Evolutionary conservation across 1,140 invertebrate species (phyloP).

Genomic region (Chlorops oryzae): DNA sequence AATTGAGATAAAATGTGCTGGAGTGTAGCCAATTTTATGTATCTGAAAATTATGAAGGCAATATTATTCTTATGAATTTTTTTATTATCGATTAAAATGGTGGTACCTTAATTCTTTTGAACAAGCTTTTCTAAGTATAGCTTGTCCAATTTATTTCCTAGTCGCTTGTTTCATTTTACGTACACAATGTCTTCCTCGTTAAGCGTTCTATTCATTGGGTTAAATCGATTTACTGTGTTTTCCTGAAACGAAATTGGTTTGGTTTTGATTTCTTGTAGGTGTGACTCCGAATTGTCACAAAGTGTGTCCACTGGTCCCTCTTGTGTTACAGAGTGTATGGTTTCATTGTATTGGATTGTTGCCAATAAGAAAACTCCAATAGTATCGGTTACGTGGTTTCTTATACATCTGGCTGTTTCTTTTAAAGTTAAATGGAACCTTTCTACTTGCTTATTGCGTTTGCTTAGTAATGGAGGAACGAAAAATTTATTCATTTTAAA

Average conservation of each 20-base stretch:
- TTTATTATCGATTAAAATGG: conserved; percentile 1
- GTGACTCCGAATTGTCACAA: background rate
- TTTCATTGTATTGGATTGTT: background rate
- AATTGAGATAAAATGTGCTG: too few relatives aligned
- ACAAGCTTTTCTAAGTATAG: background rate
- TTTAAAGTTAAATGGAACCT: background rate
- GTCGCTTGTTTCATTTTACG: background rate
- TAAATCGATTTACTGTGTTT: background rate
- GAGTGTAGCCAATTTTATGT: too few relatives aligned
- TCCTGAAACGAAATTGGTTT: background rate
- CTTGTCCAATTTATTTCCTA: background rate
- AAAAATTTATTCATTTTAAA: background rate
- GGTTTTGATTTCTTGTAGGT: background rate
- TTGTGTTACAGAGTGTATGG: background rate
- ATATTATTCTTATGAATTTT: conserved; percentile 10
- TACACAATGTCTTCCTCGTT: background rate
- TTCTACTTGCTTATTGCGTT: conserved; percentile 6
- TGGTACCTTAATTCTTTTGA: background rate
- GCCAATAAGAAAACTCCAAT: background rate
- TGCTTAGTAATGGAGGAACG: conserved; percentile 5
- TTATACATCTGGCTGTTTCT: conserved; percentile 3
- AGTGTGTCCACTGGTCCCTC: background rate
- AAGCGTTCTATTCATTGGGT: background rate
- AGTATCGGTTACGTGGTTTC: background rate
- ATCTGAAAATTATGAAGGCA: too few relatives aligned